phyloP scores from a whole-genome alignment of 2,888 invertebrate genomes.

The Trimorus sp. region DNA sequence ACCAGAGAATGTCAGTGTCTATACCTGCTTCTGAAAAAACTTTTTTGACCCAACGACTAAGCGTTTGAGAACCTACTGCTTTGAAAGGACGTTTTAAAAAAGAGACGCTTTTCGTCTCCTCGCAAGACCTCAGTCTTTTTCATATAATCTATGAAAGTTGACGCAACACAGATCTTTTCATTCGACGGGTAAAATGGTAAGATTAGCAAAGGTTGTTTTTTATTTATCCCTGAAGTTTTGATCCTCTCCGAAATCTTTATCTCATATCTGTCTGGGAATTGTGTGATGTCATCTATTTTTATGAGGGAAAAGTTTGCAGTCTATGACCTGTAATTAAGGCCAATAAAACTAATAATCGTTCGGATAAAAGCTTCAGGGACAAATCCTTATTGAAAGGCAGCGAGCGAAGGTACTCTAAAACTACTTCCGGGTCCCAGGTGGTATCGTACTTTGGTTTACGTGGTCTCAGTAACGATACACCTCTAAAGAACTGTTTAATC shows the following conservation, averaged over 20 bases:
- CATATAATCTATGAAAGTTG: slow-evolving; percentile 27
- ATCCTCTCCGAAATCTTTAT: slow-evolving; percentile 35
- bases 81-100: slow-evolving; percentile 34
- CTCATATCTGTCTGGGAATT: not conserved
- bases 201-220: slow-evolving; percentile 12
- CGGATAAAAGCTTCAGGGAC: slow-evolving; percentile 33
- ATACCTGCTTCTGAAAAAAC: slow-evolving; percentile 2
- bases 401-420: slow-evolving; percentile 30
- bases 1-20: not conserved
- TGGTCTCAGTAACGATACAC: slow-evolving; percentile 23
- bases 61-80: slow-evolving; percentile 8
- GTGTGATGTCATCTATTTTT: slow-evolving; percentile 33
- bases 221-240: slow-evolving; percentile 34
- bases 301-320: slow-evolving; percentile 35
- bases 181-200: slow-evolving; percentile 11
- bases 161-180: slow-evolving; percentile 44
- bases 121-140: slow-evolving; percentile 16
- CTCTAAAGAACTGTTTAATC: slow-evolving; percentile 42
- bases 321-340: slow-evolving; percentile 39
- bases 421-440: slow-evolving; percentile 45
- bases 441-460: slow-evolving; percentile 41
- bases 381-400: slow-evolving; percentile 33
- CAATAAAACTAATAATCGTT: slow-evolving; percentile 36
- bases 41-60: slow-evolving; percentile 36
- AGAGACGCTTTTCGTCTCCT: slow-evolving; percentile 16